These are phyloP conservation scores for Drosophila mojavensis DNA, from an alignment of 1,140 invertebrate genomes.

Conservation along the genomic window DNA sequence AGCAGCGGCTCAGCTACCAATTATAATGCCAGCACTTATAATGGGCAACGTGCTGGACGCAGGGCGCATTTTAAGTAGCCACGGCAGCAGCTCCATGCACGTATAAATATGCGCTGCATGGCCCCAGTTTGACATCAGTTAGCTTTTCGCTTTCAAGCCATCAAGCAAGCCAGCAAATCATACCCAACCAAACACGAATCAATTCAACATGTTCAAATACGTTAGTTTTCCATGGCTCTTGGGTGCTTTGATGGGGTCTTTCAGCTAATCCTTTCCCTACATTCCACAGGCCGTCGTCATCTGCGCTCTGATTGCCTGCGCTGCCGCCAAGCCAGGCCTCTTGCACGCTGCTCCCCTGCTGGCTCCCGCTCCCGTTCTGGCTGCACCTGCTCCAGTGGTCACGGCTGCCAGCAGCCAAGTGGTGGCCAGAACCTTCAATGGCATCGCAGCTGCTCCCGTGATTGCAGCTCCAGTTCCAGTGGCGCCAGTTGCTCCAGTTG, in stretches of 20 bases:
- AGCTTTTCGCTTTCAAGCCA: slow-evolving; percentile 50
- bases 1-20: slow-evolving; percentile 36
- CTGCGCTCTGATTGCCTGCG: slow-evolving; percentile 79
- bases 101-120: slow-evolving; percentile 65
- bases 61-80: slow-evolving; percentile 59
- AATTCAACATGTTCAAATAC: slow-evolving; percentile 76
- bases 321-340: slow-evolving; percentile 77
- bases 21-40: slow-evolving; percentile 59
- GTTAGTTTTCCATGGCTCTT: slow-evolving; percentile 48
- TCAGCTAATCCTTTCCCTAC: neutral
- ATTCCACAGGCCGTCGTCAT: slow-evolving; percentile 57
- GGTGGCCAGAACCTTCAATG: slow-evolving; percentile 84
- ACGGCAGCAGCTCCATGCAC: neutral
- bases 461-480: slow-evolving; percentile 52
- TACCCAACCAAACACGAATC: slow-evolving; percentile 19
- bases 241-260: slow-evolving; percentile 1
- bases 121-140: slow-evolving; percentile 58
- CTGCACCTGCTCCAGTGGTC: slow-evolving; percentile 80
- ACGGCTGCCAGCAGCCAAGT: slow-evolving; percentile 85
- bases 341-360: slow-evolving; percentile 70
- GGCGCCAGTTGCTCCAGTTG: slow-evolving; percentile 42
- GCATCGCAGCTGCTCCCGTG: slow-evolving; percentile 75
- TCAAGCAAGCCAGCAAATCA: slow-evolving; percentile 26
- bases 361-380: slow-evolving; percentile 60
- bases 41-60: slow-evolving; percentile 38